These are phyloP conservation scores for Rynchops niger DNA, from an alignment of 2,113 vertebrate species.

Conservation along the genomic window DNA sequence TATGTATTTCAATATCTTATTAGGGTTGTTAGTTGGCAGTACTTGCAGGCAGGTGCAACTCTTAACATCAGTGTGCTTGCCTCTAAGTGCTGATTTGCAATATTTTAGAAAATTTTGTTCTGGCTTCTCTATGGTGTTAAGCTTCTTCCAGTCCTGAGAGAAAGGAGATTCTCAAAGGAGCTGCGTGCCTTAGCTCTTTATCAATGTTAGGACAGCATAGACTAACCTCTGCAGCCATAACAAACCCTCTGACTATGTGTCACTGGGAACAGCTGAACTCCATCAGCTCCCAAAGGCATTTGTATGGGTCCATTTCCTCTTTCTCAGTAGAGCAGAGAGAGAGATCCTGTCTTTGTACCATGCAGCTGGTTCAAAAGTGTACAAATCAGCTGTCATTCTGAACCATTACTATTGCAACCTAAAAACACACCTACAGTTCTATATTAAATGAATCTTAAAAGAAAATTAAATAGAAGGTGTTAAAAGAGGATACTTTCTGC, in stretches of 20 bases:
- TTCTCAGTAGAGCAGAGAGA: not conserved
- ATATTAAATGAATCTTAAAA: not conserved
- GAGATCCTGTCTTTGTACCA: not conserved
- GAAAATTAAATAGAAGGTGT: not conserved
- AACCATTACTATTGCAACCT: not conserved
- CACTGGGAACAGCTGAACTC: accelerated
- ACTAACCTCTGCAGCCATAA: not conserved
- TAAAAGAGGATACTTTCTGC: not conserved
- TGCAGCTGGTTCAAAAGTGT: not conserved
- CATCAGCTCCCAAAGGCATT: not conserved
- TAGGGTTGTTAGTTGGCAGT: not conserved
- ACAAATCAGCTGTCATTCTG: not conserved
- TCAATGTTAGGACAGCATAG: not conserved
- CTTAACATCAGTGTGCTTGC: not conserved
- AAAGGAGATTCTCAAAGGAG: not conserved
- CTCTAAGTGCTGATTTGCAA: not conserved
- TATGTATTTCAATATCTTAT: not conserved
- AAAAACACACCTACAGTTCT: not conserved
- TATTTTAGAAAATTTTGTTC: not conserved
- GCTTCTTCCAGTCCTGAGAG: not conserved
- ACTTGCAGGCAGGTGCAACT: not conserved
- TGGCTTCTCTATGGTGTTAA: not conserved
- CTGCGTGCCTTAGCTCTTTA: not conserved
- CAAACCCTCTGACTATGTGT: not conserved
- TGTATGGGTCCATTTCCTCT: not conserved